A percentile compares a stretch with the other conserved stretches of the same genome.
These are phyloP conservation scores for Aplodontia rufa DNA, from an alignment of 2,113 vertebrate genomes.

Conservation along the genomic window DNA sequence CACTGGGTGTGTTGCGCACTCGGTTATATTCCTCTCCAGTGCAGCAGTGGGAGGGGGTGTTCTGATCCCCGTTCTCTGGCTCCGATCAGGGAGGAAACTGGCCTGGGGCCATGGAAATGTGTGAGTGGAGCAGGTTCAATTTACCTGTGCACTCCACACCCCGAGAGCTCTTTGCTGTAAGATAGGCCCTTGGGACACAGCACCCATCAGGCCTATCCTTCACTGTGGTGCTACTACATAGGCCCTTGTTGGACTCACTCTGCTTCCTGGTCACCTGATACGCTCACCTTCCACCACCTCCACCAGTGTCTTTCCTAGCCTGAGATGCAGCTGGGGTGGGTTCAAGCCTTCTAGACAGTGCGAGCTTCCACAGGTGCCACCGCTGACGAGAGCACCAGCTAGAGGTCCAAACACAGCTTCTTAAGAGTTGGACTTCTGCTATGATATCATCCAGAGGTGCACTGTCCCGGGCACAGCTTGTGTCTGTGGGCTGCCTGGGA, in stretches of 20 bases:
- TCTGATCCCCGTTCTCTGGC: neutral
- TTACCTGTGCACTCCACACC: rapidly evolving
- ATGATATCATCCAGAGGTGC: neutral
- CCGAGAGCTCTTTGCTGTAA: rapidly evolving
- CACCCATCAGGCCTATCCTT: rapidly evolving
- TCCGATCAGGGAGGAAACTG: neutral
- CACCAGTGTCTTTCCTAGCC: rapidly evolving
- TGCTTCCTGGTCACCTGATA: neutral
- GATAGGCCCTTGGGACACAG: neutral
- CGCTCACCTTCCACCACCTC: neutral
- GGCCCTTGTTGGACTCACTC: rapidly evolving
- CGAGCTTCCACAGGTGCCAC: neutral
- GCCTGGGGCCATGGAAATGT: rapidly evolving
- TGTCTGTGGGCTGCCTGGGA: neutral
- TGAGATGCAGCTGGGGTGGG: rapidly evolving
- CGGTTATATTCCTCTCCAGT: rapidly evolving
- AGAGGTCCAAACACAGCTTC: neutral
- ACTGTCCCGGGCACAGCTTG: too few relatives aligned
- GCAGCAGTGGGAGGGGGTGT: neutral
- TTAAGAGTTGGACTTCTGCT: neutral
- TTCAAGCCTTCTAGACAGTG: neutral
- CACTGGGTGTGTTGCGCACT: rapidly evolving
- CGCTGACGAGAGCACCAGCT: rapidly evolving
- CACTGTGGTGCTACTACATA: neutral
- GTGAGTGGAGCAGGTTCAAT: rapidly evolving